Percentiles rank a stretch among this genome's conserved stretches.
Conservation (phyloP, 2,113 vertebrate species). For the Xyrauchen texanus region DNA sequence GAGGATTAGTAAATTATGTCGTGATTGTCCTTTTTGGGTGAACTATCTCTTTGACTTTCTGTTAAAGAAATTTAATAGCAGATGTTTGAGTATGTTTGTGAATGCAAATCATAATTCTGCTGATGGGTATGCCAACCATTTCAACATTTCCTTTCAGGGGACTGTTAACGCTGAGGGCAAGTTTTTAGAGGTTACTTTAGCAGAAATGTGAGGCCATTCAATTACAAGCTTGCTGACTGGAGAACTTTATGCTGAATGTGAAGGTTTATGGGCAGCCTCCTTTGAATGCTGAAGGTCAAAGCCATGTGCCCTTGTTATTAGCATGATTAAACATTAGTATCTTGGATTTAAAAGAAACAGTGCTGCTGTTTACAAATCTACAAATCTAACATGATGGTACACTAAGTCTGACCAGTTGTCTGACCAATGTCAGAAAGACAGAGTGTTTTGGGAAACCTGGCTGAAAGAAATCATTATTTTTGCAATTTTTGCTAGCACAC, state of each 20-base stretch:
- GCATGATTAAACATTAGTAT: neutral
- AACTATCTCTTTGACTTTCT: no score
- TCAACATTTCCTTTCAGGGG: slow-evolving; percentile 4
- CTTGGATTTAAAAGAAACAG: slow-evolving; percentile 7
- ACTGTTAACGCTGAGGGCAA: neutral
- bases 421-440: no score
- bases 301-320: neutral
- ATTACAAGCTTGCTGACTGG: slow-evolving; percentile 14
- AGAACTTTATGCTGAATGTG: slow-evolving; percentile 16
- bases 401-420: no score
- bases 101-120: neutral
- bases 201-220: slow-evolving; percentile 13
- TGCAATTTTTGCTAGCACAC: no score
- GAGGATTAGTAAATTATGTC: no score
- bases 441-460: neutral
- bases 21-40: no score
- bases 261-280: slow-evolving; percentile 1
- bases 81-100: neutral
- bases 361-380: neutral
- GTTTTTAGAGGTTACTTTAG: slow-evolving; percentile 6
- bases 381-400: neutral
- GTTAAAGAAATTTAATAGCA: neutral
- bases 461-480: neutral
- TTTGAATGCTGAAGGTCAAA: slow-evolving; percentile 19
- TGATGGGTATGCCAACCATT: neutral